Evolutionary conservation across 2,888 invertebrate species (phyloP), one percentile per base, ranked within the genome.

Genomic region (Crocallis elinguaria): DNA sequence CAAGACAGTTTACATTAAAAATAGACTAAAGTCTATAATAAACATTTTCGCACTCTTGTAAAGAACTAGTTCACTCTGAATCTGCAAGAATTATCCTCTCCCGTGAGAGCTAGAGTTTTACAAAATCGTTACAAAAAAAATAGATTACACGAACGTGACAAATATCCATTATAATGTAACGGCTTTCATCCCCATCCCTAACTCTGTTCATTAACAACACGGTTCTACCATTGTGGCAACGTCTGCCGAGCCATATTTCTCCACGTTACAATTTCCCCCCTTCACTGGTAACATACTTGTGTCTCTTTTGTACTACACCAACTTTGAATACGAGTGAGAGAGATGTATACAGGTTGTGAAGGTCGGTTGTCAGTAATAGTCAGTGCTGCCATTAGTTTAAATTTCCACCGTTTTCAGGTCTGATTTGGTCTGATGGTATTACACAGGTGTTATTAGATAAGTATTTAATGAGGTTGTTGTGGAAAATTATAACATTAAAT

Each of bases 231-330:
- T 70, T 67, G 64, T 66, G 60, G 19, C 43, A 37, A 29, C 70
- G 72, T 67, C 66, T 66, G 62, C 63, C 57, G 67, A 53, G 69
- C 68, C 75, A 73, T 77, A 75, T 77, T 82, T 78, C 62, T 62
- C 63, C 76, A 75, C 81, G 77, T 77, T 68, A 72, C 68, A 66
- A 61, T 70, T 74, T 67, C 74, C 69, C 60, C 69, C 64, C 66
- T 14, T 14, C 13, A 65, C 66, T 61, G 63, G 59, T 5, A 51
- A 55, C 44, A 39, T 69, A 59, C 56, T 49, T 32, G 63, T 48
- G 32, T 76, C 79, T 50, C 60, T 9, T 11, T 81, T 65, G 16
- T 33, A 16, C 71, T 0, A 21, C 37, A 19, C 12, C 49, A 60
- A 49, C 60, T 51, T 71, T 74, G 71, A 75, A 75, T 77, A 67